Evolutionary conservation across 2,888 invertebrate species (phyloP), one percentile per base, ranked within the genome.

Genomic region (Odontocolon sp.): DNA sequence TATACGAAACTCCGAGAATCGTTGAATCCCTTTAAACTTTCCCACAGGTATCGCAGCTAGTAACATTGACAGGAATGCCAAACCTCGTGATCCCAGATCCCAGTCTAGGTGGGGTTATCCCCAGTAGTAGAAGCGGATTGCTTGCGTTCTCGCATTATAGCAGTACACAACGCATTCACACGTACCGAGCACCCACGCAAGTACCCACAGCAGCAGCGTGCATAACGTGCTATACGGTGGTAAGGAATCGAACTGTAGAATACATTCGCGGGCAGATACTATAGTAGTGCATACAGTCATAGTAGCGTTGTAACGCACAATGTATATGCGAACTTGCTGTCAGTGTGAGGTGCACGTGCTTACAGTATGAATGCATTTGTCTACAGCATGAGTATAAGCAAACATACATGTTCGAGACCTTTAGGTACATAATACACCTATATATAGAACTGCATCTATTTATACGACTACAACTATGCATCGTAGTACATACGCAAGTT

Each of bases 91-190:
- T 28, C 26, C 18, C 33, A 36, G 23, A 18, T n/a, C 38, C 3
- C 6, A 8, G 18, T 6, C 23, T 42, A 52, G 31, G 50, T 23
- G 33, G 14, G 33, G 31, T 2, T 33, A 33, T 31, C 9, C 54
- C 54, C 8, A n/a, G 42, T 26, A 16, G 45, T 42, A 9, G 56
- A 61, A 54, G 59, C 64, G 66, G 54, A 66, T 76, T 67, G 70
- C 50, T 16, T 66, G 56, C 38, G 61, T 56, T 67, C 54, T 56
- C 3, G 36, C 70, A 36, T 71, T 14, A 31, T n/a, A 23, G 47
- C 28, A 3, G 52, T 54, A 70, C 70, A 66, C 64, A 54, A 59
- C 42, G 54, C 66, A 42, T 70, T 70, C 66, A 69, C 66, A 66
- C 70, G 75, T 76, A 75, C 57, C n/a, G 50, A 33, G 42, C n/a